A percentile compares a stretch with the other conserved stretches of the same genome.
phyloP scores from a whole-genome alignment of 2,113 vertebrate species.

The Conger conger region DNA sequence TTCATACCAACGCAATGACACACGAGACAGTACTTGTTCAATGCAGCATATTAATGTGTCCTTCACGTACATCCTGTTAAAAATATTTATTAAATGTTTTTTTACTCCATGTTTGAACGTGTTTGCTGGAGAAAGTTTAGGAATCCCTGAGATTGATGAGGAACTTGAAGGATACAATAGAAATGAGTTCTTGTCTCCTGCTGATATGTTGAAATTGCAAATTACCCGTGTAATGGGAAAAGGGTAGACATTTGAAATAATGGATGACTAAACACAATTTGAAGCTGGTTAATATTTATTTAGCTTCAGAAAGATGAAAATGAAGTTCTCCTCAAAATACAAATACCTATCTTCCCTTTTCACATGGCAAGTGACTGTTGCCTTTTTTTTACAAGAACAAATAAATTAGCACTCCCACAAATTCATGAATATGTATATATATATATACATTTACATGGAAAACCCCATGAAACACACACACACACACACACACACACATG shows the following conservation, averaged over 20 bases:
- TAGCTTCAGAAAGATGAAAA: neutral
- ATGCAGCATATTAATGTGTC: no score
- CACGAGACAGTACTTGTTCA: no score
- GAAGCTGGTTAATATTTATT: neutral
- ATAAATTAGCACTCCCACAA: neutral
- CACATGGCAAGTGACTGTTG: neutral
- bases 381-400: neutral
- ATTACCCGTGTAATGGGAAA: neutral
- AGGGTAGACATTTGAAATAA: neutral
- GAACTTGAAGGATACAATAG: neutral
- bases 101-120: no score
- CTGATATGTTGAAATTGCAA: neutral
- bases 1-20: no score
- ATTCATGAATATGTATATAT: no score
- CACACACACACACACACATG: no score
- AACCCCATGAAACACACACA: no score
- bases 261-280: neutral
- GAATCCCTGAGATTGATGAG: neutral
- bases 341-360: neutral
- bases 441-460: no score
- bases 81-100: no score
- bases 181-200: neutral
- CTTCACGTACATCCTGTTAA: no score
- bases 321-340: neutral
- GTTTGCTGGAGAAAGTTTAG: neutral